Evolutionary conservation across 1,140 invertebrate genomes (phyloP).

Genomic region (Drosophila leontia): DNA sequence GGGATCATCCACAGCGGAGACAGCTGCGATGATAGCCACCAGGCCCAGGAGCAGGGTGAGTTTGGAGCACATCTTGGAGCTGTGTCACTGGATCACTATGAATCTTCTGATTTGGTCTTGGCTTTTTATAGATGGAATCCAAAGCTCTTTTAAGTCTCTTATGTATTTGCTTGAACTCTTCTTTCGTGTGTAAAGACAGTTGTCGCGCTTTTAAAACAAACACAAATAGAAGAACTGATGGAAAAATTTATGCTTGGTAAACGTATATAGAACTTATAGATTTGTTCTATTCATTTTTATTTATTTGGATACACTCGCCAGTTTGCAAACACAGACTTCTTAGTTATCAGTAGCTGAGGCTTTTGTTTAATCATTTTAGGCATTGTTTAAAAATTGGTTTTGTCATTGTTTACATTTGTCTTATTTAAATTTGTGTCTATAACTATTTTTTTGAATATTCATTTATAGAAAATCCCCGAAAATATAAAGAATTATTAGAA

Average conservation of each 20-base stretch:
- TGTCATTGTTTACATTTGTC: neutral
- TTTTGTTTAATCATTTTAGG: neutral
- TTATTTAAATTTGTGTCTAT: neutral
- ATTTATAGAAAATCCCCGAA: neutral
- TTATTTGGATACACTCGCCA: no score
- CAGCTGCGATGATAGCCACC: neutral
- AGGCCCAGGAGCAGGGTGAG: neutral
- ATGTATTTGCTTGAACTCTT: conserved; percentile 11
- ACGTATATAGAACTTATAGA: neutral
- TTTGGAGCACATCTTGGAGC: conserved; percentile 23
- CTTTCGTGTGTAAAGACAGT: conserved; percentile 5
- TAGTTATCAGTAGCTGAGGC: neutral
- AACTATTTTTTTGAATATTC: neutral
- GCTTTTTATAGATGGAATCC: conserved; percentile 9
- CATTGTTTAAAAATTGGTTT: conserved; percentile 4
- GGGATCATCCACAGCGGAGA: neutral
- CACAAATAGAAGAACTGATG: neutral
- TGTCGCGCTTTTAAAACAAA: conserved; percentile 14
- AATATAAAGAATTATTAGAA: no score
- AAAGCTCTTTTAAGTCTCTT: neutral
- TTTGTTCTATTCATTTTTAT: neutral
- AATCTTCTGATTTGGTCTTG: neutral
- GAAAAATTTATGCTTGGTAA: neutral
- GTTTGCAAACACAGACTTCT: conserved; percentile 3
- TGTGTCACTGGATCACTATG: conserved; percentile 2